Conservation (phyloP, 23 tunicate species). For the Oikopleura dioica region DNA sequence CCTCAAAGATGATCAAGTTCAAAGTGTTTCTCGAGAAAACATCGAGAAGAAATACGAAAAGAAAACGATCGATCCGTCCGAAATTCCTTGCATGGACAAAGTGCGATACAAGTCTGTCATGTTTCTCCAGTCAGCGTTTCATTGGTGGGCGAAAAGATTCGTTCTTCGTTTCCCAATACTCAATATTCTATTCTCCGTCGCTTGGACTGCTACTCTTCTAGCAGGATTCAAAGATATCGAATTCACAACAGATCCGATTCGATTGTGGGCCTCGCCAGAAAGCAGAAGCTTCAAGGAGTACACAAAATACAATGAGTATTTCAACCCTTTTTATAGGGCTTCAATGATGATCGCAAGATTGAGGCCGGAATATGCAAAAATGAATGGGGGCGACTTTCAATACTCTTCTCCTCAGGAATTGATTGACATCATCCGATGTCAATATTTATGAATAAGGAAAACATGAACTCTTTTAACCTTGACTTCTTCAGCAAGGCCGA, state of each 20-base stretch:
- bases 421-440: too few species aligned
- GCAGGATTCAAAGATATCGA: conserved; percentile 32
- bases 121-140: conserved; percentile 15
- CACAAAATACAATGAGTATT: neutral
- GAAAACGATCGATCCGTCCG: neutral
- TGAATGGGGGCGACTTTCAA: neutral
- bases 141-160: conserved; percentile 40
- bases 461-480: too few species aligned
- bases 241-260: conserved; percentile 87
- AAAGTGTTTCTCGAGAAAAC: too few species aligned
- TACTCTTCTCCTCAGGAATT: too few species aligned
- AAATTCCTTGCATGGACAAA: conserved; percentile 15
- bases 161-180: conserved; percentile 32
- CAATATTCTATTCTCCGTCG: conserved; percentile 21
- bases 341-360: neutral
- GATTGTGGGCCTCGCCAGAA: conserved; percentile 53
- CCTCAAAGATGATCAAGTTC: too few species aligned
- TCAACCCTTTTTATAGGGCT: neutral
- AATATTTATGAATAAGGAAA: too few species aligned
- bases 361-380: neutral
- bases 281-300: conserved; percentile 27
- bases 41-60: too few species aligned
- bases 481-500: too few species aligned
- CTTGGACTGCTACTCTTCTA: conserved; percentile 22
- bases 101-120: conserved; percentile 20